Conservation (phyloP, 2,113 vertebrate genomes). For the Psammodynastes pulverulentus region DNA sequence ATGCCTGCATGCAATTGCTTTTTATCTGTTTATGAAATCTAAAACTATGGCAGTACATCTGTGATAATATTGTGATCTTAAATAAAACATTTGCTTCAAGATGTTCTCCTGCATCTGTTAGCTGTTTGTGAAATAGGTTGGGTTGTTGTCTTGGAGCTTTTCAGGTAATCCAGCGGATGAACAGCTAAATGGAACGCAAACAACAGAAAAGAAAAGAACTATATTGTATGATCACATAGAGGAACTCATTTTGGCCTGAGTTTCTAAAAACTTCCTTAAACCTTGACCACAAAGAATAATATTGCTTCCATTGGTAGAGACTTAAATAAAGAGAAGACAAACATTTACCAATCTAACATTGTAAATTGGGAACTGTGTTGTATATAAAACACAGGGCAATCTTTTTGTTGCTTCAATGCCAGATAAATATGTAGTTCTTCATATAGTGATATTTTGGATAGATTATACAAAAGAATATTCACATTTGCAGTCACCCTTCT, state of each 20-base stretch:
- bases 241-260: not conserved
- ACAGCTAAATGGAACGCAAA: not conserved
- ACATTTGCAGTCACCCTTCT: not conserved
- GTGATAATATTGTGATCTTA: not conserved
- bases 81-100: constrained; percentile 2
- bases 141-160: not conserved
- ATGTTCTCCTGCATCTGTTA: not conserved
- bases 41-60: constrained; percentile 21
- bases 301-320: not conserved
- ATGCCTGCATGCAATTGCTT: not conserved
- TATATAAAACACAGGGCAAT: not conserved
- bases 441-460: not conserved
- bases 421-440: not conserved
- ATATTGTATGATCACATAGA: not conserved
- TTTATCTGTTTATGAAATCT: not conserved
- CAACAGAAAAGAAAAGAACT: not conserved
- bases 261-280: not conserved
- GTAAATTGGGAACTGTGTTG: not conserved
- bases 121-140: not conserved
- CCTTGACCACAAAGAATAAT: not conserved
- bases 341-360: not conserved
- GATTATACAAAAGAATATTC: not conserved
- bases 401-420: not conserved
- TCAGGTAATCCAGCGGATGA: not conserved
- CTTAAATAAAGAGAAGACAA: not conserved